Conservation (phyloP, 64 coral and sea anemone genomes). For the Orbicella faveolata region DNA sequence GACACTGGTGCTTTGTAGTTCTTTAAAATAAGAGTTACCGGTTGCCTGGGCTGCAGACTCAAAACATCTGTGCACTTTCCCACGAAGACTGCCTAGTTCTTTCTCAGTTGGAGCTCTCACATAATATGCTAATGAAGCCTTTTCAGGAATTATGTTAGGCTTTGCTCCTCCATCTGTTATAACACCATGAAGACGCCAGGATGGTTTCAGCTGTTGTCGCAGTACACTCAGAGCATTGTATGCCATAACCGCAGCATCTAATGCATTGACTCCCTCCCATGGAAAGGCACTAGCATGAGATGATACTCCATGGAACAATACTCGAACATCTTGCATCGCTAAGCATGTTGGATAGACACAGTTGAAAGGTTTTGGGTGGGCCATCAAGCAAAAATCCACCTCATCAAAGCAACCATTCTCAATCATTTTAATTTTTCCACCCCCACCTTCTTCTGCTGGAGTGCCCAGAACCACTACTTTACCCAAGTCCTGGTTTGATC, state of each 20-base stretch:
- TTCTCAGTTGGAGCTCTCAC: constrained; percentile 49
- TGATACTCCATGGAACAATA: constrained; percentile 43
- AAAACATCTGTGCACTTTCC: constrained; percentile 51
- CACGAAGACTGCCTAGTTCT: constrained; percentile 33
- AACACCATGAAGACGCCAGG: constrained; percentile 68
- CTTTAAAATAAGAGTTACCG: constrained; percentile 4
- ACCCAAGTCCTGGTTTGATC: constrained; percentile 18
- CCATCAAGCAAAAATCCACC: constrained; percentile 71
- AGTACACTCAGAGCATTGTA: constrained; percentile 55
- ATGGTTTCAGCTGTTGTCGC: constrained; percentile 68
- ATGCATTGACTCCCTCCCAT: constrained; percentile 75
- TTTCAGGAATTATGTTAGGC: constrained; percentile 72
- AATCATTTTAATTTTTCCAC: constrained; percentile 68
- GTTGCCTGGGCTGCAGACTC: constrained; percentile 59
- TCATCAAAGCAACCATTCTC: constrained; percentile 69
- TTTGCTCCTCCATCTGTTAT: constrained; percentile 58
- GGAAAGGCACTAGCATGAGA: constrained; percentile 78
- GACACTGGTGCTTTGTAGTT: too few species aligned
- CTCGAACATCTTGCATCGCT: constrained; percentile 4
- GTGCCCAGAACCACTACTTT: constrained; percentile 61
- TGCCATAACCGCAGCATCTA: constrained; percentile 68
- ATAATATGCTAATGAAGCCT: constrained; percentile 36
- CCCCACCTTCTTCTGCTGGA: constrained; percentile 67
- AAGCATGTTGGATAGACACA: constrained; percentile 40
- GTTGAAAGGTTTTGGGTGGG: constrained; percentile 52